Evolutionary conservation across 2,888 invertebrate genomes (phyloP).

Genomic region (Harpagoxenus sublaevis): DNA sequence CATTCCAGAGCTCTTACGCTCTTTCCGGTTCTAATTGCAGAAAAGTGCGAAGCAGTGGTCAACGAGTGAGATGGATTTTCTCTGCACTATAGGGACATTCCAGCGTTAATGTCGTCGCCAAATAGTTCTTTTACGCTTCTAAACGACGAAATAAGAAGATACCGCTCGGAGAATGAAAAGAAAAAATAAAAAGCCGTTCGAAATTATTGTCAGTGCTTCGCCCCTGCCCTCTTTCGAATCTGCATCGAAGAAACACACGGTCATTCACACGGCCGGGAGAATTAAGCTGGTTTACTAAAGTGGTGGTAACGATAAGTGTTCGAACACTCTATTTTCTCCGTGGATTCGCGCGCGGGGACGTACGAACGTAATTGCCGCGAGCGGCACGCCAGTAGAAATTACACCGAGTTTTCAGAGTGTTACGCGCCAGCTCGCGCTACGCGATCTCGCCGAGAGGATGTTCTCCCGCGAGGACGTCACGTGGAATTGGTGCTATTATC

Average conservation of each 20-base stretch:
- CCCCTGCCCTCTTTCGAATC: slow-evolving; percentile 42
- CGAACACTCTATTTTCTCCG: slow-evolving; percentile 62
- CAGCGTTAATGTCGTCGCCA: slow-evolving; percentile 59
- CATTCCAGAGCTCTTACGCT: slow-evolving; percentile 63
- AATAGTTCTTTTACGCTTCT: slow-evolving; percentile 59
- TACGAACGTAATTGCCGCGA: slow-evolving; percentile 68
- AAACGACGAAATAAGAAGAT: slow-evolving; percentile 31
- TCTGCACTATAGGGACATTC: slow-evolving; percentile 58
- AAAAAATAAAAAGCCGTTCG: not conserved
- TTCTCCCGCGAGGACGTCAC: slow-evolving; percentile 64
- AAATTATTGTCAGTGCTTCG: slow-evolving; percentile 51
- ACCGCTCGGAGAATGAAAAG: slow-evolving; percentile 6
- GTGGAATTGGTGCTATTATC: slow-evolving; percentile 74
- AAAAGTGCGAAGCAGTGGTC: slow-evolving; percentile 59
- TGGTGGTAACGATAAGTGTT: slow-evolving; percentile 70
- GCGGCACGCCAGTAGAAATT: slow-evolving; percentile 65
- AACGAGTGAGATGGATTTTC: slow-evolving; percentile 67
- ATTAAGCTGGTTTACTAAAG: slow-evolving; percentile 69
- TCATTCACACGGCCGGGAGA: slow-evolving; percentile 47
- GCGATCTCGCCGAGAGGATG: slow-evolving; percentile 41
- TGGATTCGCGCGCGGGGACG: slow-evolving; percentile 54
- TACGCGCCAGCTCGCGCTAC: slow-evolving; percentile 28
- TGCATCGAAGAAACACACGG: slow-evolving; percentile 48
- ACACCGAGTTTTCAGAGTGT: slow-evolving; percentile 66
- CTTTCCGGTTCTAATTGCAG: slow-evolving; percentile 68